A percentile compares a stretch with the other conserved stretches of the same genome.
These are phyloP conservation scores for Cinclus cinclus DNA, from an alignment of 2,113 vertebrate species.

Conservation along the genomic window DNA sequence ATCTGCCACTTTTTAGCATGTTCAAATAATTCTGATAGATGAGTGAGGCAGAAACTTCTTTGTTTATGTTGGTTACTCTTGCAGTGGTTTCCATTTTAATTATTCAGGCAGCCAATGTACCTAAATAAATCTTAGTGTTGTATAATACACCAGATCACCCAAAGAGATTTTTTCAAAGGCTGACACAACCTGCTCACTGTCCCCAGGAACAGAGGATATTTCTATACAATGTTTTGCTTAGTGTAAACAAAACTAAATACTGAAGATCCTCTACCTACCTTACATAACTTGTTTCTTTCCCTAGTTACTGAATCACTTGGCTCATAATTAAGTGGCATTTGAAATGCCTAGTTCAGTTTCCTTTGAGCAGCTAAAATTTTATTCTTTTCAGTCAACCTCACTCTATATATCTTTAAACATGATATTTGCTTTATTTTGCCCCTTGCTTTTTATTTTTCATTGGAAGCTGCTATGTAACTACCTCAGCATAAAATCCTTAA, in stretches of 20 bases:
- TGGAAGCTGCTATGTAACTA: not conserved
- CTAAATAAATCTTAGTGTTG: not conserved
- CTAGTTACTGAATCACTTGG: not conserved
- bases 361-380: not conserved
- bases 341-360: not conserved
- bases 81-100: not conserved
- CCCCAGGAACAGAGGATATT: not conserved
- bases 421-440: not conserved
- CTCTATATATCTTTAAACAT: not conserved
- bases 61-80: not conserved
- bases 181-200: not conserved
- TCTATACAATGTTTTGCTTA: not conserved
- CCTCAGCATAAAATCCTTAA: not conserved
- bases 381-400: not conserved
- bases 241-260: not conserved
- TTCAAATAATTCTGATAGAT: not conserved
- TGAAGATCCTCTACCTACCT: not conserved
- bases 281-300: not conserved
- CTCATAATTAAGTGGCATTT: not conserved
- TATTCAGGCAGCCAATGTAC: not conserved
- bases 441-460: not conserved
- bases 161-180: not conserved
- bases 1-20: not conserved
- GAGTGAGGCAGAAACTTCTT: not conserved
- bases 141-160: not conserved